phyloP scores from a whole-genome alignment of 2,797 vertebrate species.

The Helicolenus hilgendorfi region DNA sequence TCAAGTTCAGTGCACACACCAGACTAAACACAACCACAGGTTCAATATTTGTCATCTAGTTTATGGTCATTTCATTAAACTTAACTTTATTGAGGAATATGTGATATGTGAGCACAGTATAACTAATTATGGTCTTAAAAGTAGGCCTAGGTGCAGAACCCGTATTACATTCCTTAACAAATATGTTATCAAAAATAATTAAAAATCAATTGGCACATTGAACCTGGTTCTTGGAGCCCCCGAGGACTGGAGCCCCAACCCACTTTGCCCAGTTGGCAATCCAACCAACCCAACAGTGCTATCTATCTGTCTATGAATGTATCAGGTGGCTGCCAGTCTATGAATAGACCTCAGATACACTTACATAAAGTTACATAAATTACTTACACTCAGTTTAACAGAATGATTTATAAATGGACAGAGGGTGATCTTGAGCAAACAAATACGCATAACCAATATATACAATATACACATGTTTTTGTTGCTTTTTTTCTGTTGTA shows the following conservation, averaged over 20 bases:
- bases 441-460: too few species aligned
- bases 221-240: background rate
- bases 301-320: background rate
- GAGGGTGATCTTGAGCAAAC: too few species aligned
- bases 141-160: background rate
- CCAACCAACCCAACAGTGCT: background rate
- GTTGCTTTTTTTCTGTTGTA: too few species aligned
- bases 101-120: background rate
- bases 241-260: background rate
- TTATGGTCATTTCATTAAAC: background rate
- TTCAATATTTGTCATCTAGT: background rate
- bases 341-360: background rate
- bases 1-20: background rate
- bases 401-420: too few species aligned
- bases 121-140: background rate
- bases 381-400: too few species aligned
- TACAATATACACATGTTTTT: too few species aligned
- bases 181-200: background rate
- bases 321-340: background rate
- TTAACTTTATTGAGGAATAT: background rate
- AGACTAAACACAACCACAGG: background rate
- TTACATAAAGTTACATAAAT: too few species aligned
- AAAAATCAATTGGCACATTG: background rate
- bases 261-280: background rate
- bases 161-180: background rate